Conservation (phyloP, 2,888 invertebrate species). For the Belgica antarctica region DNA sequence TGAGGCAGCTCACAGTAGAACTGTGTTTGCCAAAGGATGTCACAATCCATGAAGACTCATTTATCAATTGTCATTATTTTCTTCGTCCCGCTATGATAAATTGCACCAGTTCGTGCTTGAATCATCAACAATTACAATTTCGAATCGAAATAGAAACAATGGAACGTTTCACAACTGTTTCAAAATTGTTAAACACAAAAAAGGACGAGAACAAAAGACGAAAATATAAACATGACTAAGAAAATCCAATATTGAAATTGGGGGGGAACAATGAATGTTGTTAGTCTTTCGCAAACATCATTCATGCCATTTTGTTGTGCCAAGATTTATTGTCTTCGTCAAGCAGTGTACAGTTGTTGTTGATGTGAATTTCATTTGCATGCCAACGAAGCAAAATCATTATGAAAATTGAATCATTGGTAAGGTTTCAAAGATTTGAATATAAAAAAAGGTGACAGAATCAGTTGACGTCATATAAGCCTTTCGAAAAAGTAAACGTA, state of each 20-base stretch:
- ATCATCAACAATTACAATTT: constrained; percentile 29
- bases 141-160: neutral
- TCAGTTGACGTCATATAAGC: too few relatives aligned
- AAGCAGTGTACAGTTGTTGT: neutral
- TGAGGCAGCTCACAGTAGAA: too few relatives aligned
- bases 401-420: neutral
- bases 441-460: too few relatives aligned
- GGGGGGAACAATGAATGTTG: neutral
- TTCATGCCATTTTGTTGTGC: neutral
- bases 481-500: too few relatives aligned
- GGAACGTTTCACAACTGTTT: neutral
- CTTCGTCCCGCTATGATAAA: constrained; percentile 21
- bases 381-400: too few relatives aligned
- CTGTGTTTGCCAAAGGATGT: constrained; percentile 19
- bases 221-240: neutral
- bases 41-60: constrained; percentile 43
- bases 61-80: constrained; percentile 43
- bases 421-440: neutral
- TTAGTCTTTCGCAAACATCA: neutral
- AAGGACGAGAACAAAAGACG: too few relatives aligned
- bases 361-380: too few relatives aligned
- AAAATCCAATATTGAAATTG: neutral
- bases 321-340: constrained; percentile 11
- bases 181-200: neutral
- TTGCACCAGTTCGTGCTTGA: constrained; percentile 27